A percentile compares a stretch with the other conserved stretches of the same genome.
Conservation (phyloP, 2,888 invertebrate genomes). For the Meta bourneti region DNA sequence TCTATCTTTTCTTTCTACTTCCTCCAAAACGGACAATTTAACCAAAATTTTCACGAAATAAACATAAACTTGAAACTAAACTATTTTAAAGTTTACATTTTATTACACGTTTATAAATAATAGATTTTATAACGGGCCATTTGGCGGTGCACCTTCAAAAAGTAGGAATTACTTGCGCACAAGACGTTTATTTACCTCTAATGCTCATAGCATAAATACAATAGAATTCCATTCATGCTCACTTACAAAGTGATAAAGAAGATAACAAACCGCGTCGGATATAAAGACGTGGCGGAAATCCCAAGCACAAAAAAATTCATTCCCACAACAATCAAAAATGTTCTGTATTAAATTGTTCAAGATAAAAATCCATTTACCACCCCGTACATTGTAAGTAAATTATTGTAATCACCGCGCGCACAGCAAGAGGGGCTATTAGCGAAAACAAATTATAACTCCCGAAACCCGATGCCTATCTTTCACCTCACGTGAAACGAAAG, state of each 20-base stretch:
- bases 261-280: not conserved
- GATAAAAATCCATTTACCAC: conserved; percentile 62
- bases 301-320: conserved; percentile 16
- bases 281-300: conserved; percentile 37
- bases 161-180: no score
- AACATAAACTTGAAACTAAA: no score
- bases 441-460: conserved; percentile 58
- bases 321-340: conserved; percentile 39
- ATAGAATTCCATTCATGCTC: not conserved
- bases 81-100: no score
- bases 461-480: conserved; percentile 24
- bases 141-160: no score
- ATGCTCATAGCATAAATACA: not conserved
- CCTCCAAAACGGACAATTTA: no score
- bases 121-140: no score
- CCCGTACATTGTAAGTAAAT: conserved; percentile 41
- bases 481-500: conserved; percentile 48
- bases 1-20: no score
- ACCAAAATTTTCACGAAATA: no score
- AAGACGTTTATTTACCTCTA: no score
- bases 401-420: conserved; percentile 48
- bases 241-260: not conserved
- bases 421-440: conserved; percentile 36
- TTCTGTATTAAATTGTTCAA: conserved; percentile 43
- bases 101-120: no score